These are phyloP conservation scores for Pseudomyrmex pallidus DNA, from an alignment of 1,140 invertebrate species.

Conservation along the genomic window DNA sequence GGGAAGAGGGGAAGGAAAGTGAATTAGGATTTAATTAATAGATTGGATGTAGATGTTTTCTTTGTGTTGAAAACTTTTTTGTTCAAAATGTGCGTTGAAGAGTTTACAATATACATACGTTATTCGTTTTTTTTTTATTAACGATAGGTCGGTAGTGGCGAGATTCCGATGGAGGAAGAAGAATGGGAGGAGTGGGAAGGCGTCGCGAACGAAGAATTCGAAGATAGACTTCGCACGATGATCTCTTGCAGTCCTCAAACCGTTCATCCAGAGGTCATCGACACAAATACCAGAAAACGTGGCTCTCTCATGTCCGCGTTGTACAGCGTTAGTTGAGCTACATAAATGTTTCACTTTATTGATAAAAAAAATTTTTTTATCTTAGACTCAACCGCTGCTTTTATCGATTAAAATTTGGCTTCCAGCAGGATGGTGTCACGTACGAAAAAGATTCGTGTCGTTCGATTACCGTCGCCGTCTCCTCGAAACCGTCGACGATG, in stretches of 20 bases:
- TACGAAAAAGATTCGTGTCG: conserved; percentile 76
- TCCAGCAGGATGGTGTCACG: conserved; percentile 83
- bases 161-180: conserved; percentile 91
- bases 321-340: conserved; percentile 85
- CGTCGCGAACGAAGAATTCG: conserved; percentile 71
- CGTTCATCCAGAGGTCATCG: conserved; percentile 73
- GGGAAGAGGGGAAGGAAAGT: too few relatives aligned
- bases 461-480: conserved; percentile 73
- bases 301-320: conserved; percentile 87
- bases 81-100: too few relatives aligned
- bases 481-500: conserved; percentile 87
- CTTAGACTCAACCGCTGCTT: neutral
- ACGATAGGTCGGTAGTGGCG: conserved; percentile 90
- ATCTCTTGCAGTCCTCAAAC: conserved; percentile 76
- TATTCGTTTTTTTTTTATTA: too few relatives aligned
- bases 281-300: conserved; percentile 75
- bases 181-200: conserved; percentile 90
- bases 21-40: too few relatives aligned
- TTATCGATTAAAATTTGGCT: neutral
- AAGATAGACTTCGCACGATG: conserved; percentile 74
- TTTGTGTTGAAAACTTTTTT: too few relatives aligned
- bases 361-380: conserved; percentile 8
- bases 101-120: too few relatives aligned
- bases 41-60: too few relatives aligned
- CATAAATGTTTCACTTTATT: conserved; percentile 1